These are phyloP conservation scores for Sinocyclocheilus anshuiensis DNA, from an alignment of 2,113 vertebrate genomes.

Conservation along the genomic window DNA sequence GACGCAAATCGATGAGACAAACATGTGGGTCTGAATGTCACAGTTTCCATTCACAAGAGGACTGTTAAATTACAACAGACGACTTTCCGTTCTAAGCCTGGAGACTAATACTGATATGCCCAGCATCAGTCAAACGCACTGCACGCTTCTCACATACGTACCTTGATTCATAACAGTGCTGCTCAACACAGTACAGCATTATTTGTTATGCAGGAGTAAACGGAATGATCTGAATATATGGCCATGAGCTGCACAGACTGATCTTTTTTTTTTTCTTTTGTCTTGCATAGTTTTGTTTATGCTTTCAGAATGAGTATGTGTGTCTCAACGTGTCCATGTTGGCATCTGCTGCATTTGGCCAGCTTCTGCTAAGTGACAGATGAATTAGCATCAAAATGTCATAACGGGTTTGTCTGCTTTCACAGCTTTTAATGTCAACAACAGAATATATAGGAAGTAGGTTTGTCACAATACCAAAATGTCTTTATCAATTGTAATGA, in stretches of 20 bases:
- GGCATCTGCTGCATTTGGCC: background rate
- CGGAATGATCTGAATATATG: background rate
- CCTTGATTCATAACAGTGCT: background rate
- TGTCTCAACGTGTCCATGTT: background rate
- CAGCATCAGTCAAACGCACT: background rate
- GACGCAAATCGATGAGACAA: slow-evolving; percentile 77
- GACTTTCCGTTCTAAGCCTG: slow-evolving; percentile 47
- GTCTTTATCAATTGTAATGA: background rate
- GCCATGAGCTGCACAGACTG: background rate
- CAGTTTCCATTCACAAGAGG: slow-evolving; percentile 69
- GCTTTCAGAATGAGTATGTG: background rate
- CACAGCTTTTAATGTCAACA: background rate
- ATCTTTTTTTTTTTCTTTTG: background rate
- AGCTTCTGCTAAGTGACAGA: background rate
- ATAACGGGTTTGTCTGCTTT: background rate
- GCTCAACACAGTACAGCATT: background rate
- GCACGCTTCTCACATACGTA: background rate
- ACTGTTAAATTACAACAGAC: slow-evolving; percentile 69
- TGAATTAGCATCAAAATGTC: background rate
- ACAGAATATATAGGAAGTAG: background rate
- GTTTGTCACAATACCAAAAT: background rate
- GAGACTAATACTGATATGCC: slow-evolving; percentile 45
- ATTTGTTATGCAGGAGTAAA: background rate
- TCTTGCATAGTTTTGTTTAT: background rate
- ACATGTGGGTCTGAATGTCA: slow-evolving; percentile 75